Conservation (phyloP, 2,888 invertebrate genomes). For the Pyrgus malvae region DNA sequence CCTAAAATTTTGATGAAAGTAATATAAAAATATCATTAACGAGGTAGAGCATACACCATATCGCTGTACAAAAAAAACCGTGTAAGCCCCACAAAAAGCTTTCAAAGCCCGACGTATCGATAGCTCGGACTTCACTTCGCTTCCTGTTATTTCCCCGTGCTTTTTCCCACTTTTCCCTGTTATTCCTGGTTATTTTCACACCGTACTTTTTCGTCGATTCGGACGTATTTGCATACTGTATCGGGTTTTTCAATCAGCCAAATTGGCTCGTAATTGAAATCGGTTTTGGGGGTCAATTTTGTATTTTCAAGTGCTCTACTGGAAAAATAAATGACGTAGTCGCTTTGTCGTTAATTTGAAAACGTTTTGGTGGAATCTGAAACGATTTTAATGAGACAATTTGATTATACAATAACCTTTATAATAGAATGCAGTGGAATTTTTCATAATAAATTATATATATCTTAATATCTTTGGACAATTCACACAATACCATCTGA, state of each 20-base stretch:
- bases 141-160: constrained; percentile 46
- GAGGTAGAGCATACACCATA: constrained; percentile 35
- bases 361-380: background rate
- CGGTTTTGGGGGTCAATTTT: constrained; percentile 21
- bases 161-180: constrained; percentile 10
- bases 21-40: no score
- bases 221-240: constrained; percentile 71
- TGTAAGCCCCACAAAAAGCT: constrained; percentile 49
- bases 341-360: background rate
- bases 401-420: no score
- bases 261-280: constrained; percentile 27
- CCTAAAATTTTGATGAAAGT: no score
- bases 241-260: constrained; percentile 42
- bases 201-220: constrained; percentile 42
- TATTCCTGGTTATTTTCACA: constrained; percentile 37
- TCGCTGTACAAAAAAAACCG: constrained; percentile 39
- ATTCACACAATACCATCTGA: no score
- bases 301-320: constrained; percentile 4
- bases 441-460: no score
- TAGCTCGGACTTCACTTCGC: constrained; percentile 56
- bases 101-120: constrained; percentile 66
- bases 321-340: constrained; percentile 3
- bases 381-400: no score
- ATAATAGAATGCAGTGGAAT: no score
- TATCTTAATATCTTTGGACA: no score